Evolutionary conservation across 1,140 invertebrate genomes (phyloP), one percentile per base, ranked within the genome.

Genomic region (Drosophila setifemur): DNA sequence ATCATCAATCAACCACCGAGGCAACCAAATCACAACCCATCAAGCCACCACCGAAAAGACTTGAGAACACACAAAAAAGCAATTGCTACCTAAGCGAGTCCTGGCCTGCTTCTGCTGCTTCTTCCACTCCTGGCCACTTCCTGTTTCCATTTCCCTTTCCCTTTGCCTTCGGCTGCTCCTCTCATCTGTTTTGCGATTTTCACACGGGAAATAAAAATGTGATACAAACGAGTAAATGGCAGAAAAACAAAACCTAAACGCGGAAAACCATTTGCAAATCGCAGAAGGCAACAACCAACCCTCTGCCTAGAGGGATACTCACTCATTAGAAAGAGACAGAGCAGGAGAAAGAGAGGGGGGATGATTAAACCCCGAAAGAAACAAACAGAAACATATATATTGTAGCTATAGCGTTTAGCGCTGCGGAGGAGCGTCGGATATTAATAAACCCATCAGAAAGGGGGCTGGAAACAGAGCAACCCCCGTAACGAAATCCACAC

Each of bases 141-240:
- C 77, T 82, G 77, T 73, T 68, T 70, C 11, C 39, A 25, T 44
- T n/a, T 31, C n/a, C 26, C 8, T 23, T 23, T 44, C 43, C 31
- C 33, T 26, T n/a, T 23, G 19, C 40, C 21, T 43, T n/a, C 58
- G 49, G 25, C 60, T 49, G 61, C n/a, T n/a, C n/a, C n/a, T n/a
- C n/a, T n/a, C n/a, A n/a, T n/a, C n/a, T n/a, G n/a, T n/a, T 73
- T 68, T 83, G 79, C 73, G 33, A 82, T 83, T 83, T 85, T 85
- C 81, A 85, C 81, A 85, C 81, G 81, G 81, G 81, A 85, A 85
- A 85, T 81, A 85, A 85, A 86, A 81, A 85, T 83, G 81, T 72
- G 79, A 74, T 85, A 85, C 79, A 86, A 73, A 86, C 67, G 48
- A 67, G 35, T 48, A 83, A 74, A 61, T 55, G 69, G 72, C 69